A percentile compares a stretch with the other conserved stretches of the same genome.
These are phyloP conservation scores for Bruchidius siliquastri DNA, from an alignment of 2,888 invertebrate genomes.

Conservation along the genomic window DNA sequence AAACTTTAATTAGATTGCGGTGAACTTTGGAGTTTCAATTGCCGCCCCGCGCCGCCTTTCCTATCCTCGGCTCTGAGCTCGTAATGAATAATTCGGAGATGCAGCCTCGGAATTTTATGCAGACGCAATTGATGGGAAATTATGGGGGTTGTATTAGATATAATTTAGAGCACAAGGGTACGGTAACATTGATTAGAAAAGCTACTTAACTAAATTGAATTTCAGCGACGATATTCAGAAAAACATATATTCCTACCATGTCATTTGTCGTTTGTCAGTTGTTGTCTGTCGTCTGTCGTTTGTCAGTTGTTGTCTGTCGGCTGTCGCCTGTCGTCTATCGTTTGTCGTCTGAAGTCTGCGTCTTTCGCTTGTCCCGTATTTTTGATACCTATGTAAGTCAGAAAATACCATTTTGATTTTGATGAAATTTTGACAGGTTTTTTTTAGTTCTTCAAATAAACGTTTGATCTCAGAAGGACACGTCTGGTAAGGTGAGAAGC, in stretches of 20 bases:
- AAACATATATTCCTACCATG: not conserved
- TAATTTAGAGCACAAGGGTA: constrained; percentile 2
- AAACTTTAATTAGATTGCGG: constrained; percentile 9
- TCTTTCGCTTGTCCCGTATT: too few species aligned
- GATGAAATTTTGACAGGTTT: too few species aligned
- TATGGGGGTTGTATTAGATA: constrained; percentile 4
- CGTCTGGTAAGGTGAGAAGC: too few species aligned
- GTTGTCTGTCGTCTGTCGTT: too few species aligned
- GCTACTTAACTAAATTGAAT: not conserved
- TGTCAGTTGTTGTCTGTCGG: too few species aligned
- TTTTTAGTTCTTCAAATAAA: too few species aligned
- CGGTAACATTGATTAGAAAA: not conserved
- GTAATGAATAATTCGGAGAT: constrained; percentile 6
- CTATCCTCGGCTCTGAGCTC: not conserved
- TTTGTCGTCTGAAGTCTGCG: too few species aligned
- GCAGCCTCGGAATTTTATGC: constrained; percentile 4
- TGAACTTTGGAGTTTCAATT: not conserved
- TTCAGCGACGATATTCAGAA: not conserved
- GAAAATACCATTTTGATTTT: too few species aligned
- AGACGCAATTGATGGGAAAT: constrained; percentile 7
- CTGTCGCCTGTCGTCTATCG: too few species aligned
- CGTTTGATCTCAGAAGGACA: too few species aligned
- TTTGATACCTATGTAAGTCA: too few species aligned
- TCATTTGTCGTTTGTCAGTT: too few species aligned
- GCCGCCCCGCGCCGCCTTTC: not conserved